Percentiles rank a stretch among this genome's conserved stretches.
These are phyloP conservation scores for Arvicanthis niloticus DNA, from an alignment of 2,113 vertebrate species.

Conservation along the genomic window DNA sequence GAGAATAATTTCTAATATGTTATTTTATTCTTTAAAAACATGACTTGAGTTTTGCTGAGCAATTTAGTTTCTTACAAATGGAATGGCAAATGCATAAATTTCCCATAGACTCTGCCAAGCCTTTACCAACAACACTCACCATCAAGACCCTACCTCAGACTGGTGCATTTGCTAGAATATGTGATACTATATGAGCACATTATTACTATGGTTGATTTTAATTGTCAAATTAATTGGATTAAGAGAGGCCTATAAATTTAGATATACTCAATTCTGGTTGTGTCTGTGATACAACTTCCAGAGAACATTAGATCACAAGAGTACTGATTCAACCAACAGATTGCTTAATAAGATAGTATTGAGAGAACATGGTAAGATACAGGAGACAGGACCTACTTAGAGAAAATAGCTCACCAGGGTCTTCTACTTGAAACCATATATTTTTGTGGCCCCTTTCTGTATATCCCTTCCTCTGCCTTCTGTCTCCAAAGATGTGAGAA, in stretches of 20 bases:
- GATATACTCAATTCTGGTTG: not conserved
- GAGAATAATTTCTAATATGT: not conserved
- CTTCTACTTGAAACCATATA: not conserved
- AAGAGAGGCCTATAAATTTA: not conserved
- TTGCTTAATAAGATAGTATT: not conserved
- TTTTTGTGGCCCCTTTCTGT: not conserved
- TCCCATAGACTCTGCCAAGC: too few species aligned
- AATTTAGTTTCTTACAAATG: not conserved
- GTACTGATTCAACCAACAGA: not conserved
- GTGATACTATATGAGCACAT: not conserved
- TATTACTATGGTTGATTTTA: not conserved
- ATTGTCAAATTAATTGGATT: not conserved
- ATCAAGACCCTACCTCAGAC: not conserved
- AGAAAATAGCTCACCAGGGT: too few species aligned
- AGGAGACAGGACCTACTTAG: not conserved
- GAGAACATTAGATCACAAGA: not conserved
- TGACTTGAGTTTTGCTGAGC: not conserved
- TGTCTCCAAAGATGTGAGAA: not conserved
- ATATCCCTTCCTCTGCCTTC: not conserved
- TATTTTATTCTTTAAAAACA: not conserved
- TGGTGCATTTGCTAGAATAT: not conserved
- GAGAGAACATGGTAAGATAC: not conserved
- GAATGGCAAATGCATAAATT: not conserved
- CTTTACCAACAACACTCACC: fast-evolving
- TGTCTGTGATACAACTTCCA: not conserved